Evolutionary conservation across 1,140 invertebrate genomes (phyloP), one percentile per base, ranked within the genome.

Genomic region (Sycobia sp.): DNA sequence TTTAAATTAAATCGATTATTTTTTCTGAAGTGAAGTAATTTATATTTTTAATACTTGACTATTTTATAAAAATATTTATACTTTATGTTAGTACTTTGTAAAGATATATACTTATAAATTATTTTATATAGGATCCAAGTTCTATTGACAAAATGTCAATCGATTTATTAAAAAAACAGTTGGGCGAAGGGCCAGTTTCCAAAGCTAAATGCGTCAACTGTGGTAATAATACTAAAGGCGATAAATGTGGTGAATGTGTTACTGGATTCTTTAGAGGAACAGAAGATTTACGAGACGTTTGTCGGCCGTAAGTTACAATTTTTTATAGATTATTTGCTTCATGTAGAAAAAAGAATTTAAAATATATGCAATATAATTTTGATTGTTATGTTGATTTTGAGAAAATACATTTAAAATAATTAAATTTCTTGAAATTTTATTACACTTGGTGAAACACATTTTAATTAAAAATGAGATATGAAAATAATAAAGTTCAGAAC

Each of bases 121-220:
- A 23, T 61, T 62, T 20, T 14, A 43, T 39, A 43, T 53, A 78
- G 77, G 77, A 82, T 68, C 76, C 82, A 36, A 76, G 80, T 23
- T 80, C 81, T 0, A 75, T 85, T 0, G 83, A 86, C 8, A 86
- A 87, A 68, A 84, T 87, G 79, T 82, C 83, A 0, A 75, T 78
- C 32, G 75, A 84, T 41, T 68, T 87, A 71, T 68, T 85, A 65
- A 77, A 86, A 67, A 76, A 81, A 62, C 86, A 86, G 62, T 71
- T 90, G 13, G 84, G 84, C 1, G 86, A 87, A 68, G 91, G 89
- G 9, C 85, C 87, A 0, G 82, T 83, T 34, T 82, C 83, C 1
- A 87, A 90, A 70, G 93, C 94, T 11, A 84, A 89, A 16, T 98
- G 96, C 76, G 78, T 95, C n/a, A 84, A 88, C 29, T 98, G 96